Percentiles rank a stretch among this genome's conserved stretches.
Evolutionary conservation across 1,140 invertebrate species (phyloP).

Genomic region (Hypsibius dujardini): DNA sequence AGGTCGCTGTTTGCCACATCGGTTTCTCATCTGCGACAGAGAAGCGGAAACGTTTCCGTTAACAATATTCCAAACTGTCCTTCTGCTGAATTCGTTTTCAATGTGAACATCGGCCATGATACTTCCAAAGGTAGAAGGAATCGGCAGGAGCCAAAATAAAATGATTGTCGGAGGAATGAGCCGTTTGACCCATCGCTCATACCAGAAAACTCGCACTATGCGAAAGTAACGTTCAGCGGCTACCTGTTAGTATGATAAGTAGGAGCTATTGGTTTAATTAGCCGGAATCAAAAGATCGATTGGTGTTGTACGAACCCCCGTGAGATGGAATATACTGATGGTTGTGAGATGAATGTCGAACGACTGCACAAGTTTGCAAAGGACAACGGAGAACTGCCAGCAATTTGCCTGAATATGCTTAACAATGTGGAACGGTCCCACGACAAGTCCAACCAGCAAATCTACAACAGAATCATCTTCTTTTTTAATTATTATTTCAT

Average conservation of each 20-base stretch:
- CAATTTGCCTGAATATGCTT: background rate
- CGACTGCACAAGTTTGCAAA: background rate
- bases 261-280: no score
- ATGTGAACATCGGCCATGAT: background rate
- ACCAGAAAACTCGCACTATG: background rate
- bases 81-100: background rate
- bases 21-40: background rate
- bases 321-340: constrained; percentile 7
- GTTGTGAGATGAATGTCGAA: background rate
- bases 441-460: background rate
- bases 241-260: background rate
- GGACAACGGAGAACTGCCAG: background rate
- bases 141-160: background rate
- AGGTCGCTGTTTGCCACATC: background rate
- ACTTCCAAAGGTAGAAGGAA: background rate
- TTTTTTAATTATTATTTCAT: background rate
- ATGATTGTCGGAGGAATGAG: background rate
- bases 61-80: background rate
- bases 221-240: background rate
- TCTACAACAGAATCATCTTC: background rate
- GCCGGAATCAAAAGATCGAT: no score
- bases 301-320: background rate
- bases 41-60: background rate
- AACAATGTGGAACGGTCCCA: background rate
- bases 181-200: background rate